Conservation (phyloP, 2,888 invertebrate genomes). For the Lepidocyrtoides sp. region DNA sequence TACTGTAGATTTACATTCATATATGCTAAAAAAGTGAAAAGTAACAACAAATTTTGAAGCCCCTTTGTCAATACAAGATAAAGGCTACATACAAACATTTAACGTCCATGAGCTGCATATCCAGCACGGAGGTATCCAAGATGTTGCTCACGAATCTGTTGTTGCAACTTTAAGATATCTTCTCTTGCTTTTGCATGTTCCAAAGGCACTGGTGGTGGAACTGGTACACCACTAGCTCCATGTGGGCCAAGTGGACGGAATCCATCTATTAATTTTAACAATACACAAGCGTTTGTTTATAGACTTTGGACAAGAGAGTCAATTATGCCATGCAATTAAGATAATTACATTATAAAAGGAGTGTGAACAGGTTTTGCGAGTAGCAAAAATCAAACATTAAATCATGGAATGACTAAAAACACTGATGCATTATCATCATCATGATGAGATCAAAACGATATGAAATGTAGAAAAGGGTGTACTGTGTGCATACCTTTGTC, state of each 20-base stretch:
- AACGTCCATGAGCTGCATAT: slow-evolving; percentile 69
- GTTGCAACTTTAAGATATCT: slow-evolving; percentile 77
- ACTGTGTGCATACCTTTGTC: slow-evolving; percentile 73
- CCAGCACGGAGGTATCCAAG: slow-evolving; percentile 75
- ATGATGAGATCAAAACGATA: not conserved
- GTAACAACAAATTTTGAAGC: not conserved
- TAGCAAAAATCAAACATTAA: not conserved
- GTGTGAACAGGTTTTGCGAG: not conserved
- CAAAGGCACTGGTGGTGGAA: slow-evolving; percentile 71
- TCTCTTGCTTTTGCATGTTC: slow-evolving; percentile 75
- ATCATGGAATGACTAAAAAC: not conserved
- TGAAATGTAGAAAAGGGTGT: not conserved
- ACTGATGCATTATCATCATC: not conserved
- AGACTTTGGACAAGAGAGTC: not conserved
- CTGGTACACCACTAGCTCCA: slow-evolving; percentile 56
- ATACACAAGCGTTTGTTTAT: too few relatives aligned
- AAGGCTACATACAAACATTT: not conserved
- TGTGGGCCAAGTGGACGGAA: slow-evolving; percentile 68
- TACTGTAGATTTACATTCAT: not conserved
- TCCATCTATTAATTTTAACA: too few relatives aligned
- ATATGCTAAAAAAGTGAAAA: not conserved
- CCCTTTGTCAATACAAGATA: not conserved
- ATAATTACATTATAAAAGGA: too few relatives aligned
- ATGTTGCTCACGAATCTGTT: slow-evolving; percentile 77
- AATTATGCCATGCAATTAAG: too few relatives aligned